Evolutionary conservation across 2,888 invertebrate species (phyloP), one percentile per base, ranked within the genome.

Genomic region (Chaetogeoica ovagalla): DNA sequence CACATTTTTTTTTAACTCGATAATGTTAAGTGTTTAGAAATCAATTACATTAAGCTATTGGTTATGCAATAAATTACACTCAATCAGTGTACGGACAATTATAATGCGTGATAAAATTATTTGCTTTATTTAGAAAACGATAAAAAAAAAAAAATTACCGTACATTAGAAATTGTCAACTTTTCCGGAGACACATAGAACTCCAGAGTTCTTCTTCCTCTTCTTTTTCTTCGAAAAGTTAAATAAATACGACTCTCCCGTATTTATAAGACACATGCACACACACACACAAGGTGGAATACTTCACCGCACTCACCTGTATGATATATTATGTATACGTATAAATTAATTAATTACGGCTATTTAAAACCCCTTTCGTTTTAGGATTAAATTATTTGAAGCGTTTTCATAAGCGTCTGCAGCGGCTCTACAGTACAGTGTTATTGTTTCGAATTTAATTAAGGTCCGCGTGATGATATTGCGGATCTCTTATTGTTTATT

Each of bases 361-460:
- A 59, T 75, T 75, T 75, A 59, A 76, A 76, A 68, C 75, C 75
- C 75, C 9, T 76, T 76, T 76, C 59, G 39, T 39, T 21, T 43
- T 43, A 19, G 19, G 66, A 76, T 68, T 68, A 68, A 76, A 68
- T 68, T 59, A 68, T 68, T 48, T 11, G 43, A 48, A 66, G 57
- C 66, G 5, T 76, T 76, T n/a, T 76, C 75, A 23, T 57, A 57
- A 57, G 65, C 15, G 17, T 52, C 52, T 55, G 0, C 21, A 9
- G 30, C 30, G n/a, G 70, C 39, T n/a, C n/a, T 30, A 30, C 30
- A 30, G 30, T 23, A 23, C n/a, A n/a, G n/a, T n/a, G 23, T 76
- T 66, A 66, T 59, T 76, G 48, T 68, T 48, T 30, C 30, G 15
- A 48, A 66, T 57, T 59, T 59, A 59, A 76, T 76, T 76, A 75